Conservation (phyloP, 2,113 vertebrate species). For the Megaleporinus macrocephalus region DNA sequence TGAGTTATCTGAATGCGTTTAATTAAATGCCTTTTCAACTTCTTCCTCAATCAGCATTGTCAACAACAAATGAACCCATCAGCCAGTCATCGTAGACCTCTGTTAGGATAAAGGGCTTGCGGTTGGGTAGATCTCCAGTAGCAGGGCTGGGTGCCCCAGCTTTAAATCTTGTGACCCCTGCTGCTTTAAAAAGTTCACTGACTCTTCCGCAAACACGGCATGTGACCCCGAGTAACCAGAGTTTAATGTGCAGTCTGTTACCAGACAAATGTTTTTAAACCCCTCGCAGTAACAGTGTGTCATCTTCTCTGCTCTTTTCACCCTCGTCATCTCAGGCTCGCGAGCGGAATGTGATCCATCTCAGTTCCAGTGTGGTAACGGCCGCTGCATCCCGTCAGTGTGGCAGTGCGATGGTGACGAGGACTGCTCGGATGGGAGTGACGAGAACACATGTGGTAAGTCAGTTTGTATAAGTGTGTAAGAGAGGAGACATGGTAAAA, state of each 20-base stretch:
- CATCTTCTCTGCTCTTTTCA: not conserved
- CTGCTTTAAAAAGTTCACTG: not conserved
- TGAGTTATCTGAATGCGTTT: too few species aligned
- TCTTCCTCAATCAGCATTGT: not conserved
- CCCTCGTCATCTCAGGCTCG: constrained; percentile 72
- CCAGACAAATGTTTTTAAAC: not conserved
- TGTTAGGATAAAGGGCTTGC: not conserved
- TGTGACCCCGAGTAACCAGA: not conserved
- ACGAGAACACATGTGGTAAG: constrained; percentile 92
- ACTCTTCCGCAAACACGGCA: not conserved
- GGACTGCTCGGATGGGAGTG: constrained; percentile 92
- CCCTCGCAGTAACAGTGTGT: not conserved
- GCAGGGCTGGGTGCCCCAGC: not conserved
- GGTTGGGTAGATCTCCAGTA: not conserved
- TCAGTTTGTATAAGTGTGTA: not conserved
- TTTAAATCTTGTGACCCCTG: not conserved
- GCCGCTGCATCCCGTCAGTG: constrained; percentile 90
- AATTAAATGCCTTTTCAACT: too few species aligned
- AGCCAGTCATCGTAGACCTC: not conserved
- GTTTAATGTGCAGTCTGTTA: not conserved
- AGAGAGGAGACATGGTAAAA: not conserved
- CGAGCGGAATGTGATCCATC: constrained; percentile 86
- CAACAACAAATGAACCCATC: not conserved
- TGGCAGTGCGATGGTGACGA: constrained; percentile 97
- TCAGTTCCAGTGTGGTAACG: constrained; percentile 93